Percentiles rank a stretch among this genome's conserved stretches.
Evolutionary conservation across 2,888 invertebrate species (phyloP).

Genomic region (Molorchus minor): DNA sequence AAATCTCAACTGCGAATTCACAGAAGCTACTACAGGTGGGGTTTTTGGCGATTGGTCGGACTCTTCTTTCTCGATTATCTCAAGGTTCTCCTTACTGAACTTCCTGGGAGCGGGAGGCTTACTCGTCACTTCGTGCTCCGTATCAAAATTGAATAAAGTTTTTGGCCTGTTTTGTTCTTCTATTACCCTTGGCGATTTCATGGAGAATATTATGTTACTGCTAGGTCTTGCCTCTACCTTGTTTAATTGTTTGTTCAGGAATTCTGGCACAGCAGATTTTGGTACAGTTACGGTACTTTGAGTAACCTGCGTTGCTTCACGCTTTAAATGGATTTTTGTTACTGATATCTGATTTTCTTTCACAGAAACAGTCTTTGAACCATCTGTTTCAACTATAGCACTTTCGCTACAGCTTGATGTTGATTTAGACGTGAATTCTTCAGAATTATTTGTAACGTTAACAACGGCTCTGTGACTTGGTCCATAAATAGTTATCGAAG

Average conservation of each 20-base stretch:
- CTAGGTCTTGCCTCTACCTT: conserved; percentile 72
- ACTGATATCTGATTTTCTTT: conserved; percentile 64
- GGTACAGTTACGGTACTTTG: conserved; percentile 42
- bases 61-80: conserved; percentile 59
- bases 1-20: conserved; percentile 36
- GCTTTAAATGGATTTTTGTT: conserved; percentile 69
- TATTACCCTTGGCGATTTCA: conserved; percentile 61
- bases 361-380: conserved; percentile 43
- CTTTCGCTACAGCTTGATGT: conserved; percentile 26
- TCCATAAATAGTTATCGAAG: conserved; percentile 54
- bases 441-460: conserved; percentile 47
- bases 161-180: conserved; percentile 51
- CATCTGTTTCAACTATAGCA: conserved; percentile 40
- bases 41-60: conserved; percentile 36
- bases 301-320: conserved; percentile 64
- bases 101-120: conserved; percentile 45
- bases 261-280: conserved; percentile 70
- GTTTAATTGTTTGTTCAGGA: conserved; percentile 75
- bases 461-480: conserved; percentile 58
- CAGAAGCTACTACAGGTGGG: conserved; percentile 28
- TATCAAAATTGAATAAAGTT: conserved; percentile 46
- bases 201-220: conserved; percentile 73
- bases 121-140: conserved; percentile 32
- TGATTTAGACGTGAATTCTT: conserved; percentile 29
- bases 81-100: conserved; percentile 55